A percentile compares a stretch with the other conserved stretches of the same genome.
These are phyloP conservation scores for Euspilapteryx auroguttella DNA, from an alignment of 2,888 invertebrate species.

Conservation along the genomic window DNA sequence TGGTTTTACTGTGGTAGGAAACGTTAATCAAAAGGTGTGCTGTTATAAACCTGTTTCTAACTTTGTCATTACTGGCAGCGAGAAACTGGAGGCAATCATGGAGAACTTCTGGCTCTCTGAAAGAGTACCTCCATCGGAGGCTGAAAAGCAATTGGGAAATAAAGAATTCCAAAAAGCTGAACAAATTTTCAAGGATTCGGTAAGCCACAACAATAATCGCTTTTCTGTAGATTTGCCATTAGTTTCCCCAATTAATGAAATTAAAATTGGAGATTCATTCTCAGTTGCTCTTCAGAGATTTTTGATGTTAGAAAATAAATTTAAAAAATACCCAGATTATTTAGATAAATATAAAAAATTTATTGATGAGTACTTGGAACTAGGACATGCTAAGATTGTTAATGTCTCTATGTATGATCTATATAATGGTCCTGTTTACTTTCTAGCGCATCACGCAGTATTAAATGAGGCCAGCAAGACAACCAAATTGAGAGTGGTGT, in stretches of 20 bases:
- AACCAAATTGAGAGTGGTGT: conserved; percentile 2
- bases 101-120: too few species aligned
- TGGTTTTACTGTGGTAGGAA: too few species aligned
- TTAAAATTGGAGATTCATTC: conserved; percentile 1
- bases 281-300: conserved; percentile 1
- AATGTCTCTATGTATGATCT: background rate
- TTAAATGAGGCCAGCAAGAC: conserved; percentile 1
- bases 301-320: conserved; percentile 1
- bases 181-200: too few species aligned
- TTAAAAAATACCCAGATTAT: conserved; percentile 1
- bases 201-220: too few species aligned
- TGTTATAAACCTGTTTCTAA: too few species aligned
- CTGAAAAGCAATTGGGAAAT: too few species aligned
- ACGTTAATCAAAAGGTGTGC: too few species aligned
- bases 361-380: conserved; percentile 1
- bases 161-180: too few species aligned
- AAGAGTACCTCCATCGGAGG: too few species aligned
- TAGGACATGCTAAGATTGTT: background rate
- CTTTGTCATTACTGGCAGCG: too few species aligned
- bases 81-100: too few species aligned
- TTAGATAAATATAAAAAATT: conserved; percentile 2
- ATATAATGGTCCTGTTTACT: conserved; percentile 1
- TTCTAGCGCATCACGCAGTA: conserved; percentile 2
- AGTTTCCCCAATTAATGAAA: background rate
- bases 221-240: background rate